Percentiles rank a stretch among this genome's conserved stretches.
These are phyloP conservation scores for Alexandromys fortis DNA, from an alignment of 2,113 vertebrate species.

Conservation along the genomic window DNA sequence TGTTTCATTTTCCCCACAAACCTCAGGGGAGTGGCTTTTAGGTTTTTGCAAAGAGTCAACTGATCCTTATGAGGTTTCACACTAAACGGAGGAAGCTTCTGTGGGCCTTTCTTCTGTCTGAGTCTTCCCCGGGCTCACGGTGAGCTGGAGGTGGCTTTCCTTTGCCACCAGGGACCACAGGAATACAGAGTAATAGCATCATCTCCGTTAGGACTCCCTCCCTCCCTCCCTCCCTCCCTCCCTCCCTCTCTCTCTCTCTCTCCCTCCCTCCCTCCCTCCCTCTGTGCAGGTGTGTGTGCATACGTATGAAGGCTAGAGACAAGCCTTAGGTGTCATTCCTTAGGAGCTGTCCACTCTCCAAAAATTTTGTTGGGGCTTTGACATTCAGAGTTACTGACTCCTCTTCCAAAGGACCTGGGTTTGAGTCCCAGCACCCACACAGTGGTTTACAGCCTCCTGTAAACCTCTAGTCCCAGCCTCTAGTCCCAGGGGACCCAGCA, in stretches of 20 bases:
- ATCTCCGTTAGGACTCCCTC: not conserved
- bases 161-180: not conserved
- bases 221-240: not conserved
- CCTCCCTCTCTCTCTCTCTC: too few species aligned
- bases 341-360: not conserved
- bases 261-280: too few species aligned
- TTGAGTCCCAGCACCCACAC: not conserved
- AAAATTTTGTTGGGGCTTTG: not conserved
- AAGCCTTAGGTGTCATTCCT: not conserved
- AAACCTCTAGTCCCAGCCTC: not conserved
- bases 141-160: conserved; percentile 21
- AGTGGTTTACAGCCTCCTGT: not conserved
- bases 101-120: not conserved
- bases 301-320: too few species aligned
- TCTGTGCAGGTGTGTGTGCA: too few species aligned
- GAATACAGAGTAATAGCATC: conserved; percentile 11
- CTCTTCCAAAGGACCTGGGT: not conserved
- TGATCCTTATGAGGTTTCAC: conserved; percentile 40
- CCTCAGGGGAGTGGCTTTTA: conserved; percentile 46
- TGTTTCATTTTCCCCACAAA: conserved; percentile 30
- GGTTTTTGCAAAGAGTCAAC: conserved; percentile 56
- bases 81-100: not conserved
- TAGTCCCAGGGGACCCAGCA: not conserved
- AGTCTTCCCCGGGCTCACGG: not conserved
- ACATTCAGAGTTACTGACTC: not conserved